phyloP scores from a whole-genome alignment of 1,140 invertebrate genomes.

The Zaprionus gabonicus region DNA sequence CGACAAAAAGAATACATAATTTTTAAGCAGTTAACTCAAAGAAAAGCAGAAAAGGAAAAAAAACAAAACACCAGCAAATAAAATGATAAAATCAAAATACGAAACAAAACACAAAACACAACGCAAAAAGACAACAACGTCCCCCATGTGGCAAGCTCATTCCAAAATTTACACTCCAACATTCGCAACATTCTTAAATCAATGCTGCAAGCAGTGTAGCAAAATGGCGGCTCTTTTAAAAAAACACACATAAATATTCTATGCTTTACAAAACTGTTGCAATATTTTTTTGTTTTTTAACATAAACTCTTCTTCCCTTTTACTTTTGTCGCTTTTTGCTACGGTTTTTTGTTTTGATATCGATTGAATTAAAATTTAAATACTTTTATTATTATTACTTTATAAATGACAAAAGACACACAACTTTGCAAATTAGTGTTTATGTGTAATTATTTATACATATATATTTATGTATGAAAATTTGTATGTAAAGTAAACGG shows the following conservation, averaged over 20 bases:
- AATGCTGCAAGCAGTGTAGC: conserved; percentile 44
- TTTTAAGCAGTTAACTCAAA: conserved; percentile 48
- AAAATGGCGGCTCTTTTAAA: conserved; percentile 31
- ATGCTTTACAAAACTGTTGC: conserved; percentile 67
- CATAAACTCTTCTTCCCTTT: conserved; percentile 38
- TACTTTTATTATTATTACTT: conserved; percentile 47
- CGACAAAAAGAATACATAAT: conserved; percentile 46
- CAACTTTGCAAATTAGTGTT: conserved; percentile 65
- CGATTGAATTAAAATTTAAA: conserved; percentile 43
- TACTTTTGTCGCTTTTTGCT: conserved; percentile 63
- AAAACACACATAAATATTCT: conserved; percentile 4
- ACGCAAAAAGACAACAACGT: conserved; percentile 46
- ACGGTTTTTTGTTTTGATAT: conserved; percentile 42
- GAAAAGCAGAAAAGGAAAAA: conserved; percentile 44
- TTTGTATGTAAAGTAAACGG: conserved; percentile 66
- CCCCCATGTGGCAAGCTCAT: conserved; percentile 64
- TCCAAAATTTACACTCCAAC: conserved; percentile 54
- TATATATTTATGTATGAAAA: conserved; percentile 63
- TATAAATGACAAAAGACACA: conserved; percentile 59
- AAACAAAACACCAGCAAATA: conserved; percentile 31
- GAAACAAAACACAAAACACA: background rate
- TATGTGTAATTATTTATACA: conserved; percentile 63
- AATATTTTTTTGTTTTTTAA: conserved; percentile 59
- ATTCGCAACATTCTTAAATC: conserved; percentile 18
- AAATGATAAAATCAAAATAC: conserved; percentile 33